Evolutionary conservation across 2,113 vertebrate genomes (phyloP), one percentile per base, ranked within the genome.

Genomic region (Sakesphorus luctuosus): DNA sequence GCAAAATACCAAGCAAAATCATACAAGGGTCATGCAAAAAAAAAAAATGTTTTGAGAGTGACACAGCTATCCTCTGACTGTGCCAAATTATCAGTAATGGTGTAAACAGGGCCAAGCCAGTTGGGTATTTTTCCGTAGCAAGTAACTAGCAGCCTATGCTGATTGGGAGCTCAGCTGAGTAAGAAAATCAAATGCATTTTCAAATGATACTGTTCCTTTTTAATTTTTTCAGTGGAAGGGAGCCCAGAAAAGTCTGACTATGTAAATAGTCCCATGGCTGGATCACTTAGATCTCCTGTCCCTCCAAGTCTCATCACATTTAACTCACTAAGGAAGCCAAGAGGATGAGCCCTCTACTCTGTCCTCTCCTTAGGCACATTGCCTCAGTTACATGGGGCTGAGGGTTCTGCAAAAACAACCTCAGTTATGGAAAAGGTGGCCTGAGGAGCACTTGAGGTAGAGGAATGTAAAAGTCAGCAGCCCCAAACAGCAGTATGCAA

Each of bases 1-100:
- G 75, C 75, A 96, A 90, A 94, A 95, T n/a, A 91, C 58, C 31
- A 94, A 87, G 78, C 31, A 72, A 78, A 94, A 87, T 10, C 68
- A 73, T 84, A 74, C 77, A 67, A 77, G 85, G 73, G 66, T 93
- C 84, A 90, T 75, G 76, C 65, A 17, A 93, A 81, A 85, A 69
- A 91, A 91, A 79, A 14, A n/a, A 40, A 40, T 17, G 25, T 56
- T 94, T 55, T 49, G 23, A 35, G 49, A 9, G 36, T 68, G 76
- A 79, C 33, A 84, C 26, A 62, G 35, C 38, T 78, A 40, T 86
- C 26, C 12, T 71, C 44, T 10, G 9, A 43, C 68, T 67, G n/a
- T 40, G 79, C 87, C 79, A 66, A 68, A 81, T 49, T n/a, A 36
- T 53, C 35, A 24, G 28, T 55, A 65, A 67, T 35, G 31, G 29